A percentile compares a stretch with the other conserved stretches of the same genome.
phyloP scores from a whole-genome alignment of 2,113 vertebrate species.

The Cynoglossus semilaevis region DNA sequence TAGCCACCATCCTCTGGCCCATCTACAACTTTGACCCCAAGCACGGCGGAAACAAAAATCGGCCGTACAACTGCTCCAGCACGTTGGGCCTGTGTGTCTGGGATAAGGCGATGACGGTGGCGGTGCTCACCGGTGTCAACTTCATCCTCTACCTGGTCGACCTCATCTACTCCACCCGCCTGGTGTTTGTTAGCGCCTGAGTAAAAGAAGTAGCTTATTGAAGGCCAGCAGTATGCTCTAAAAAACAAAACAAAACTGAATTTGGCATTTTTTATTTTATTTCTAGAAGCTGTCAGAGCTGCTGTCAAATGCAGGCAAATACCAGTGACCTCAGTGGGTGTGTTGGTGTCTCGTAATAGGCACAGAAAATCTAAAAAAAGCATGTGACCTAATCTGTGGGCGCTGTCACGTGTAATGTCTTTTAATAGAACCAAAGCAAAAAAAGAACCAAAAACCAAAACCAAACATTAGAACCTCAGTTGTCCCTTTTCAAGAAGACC shows the following conservation, averaged over 20 bases:
- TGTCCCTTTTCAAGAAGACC: too few relatives aligned
- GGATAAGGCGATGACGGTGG: conserved; percentile 79
- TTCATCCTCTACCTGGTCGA: conserved; percentile 85
- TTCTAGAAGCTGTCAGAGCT: conserved; percentile 10
- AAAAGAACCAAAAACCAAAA: too few relatives aligned
- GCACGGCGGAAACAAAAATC: conserved; percentile 31
- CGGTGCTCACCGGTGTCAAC: conserved; percentile 82
- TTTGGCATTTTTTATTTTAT: conserved; percentile 20
- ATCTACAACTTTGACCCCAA: conserved; percentile 82
- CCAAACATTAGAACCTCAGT: too few relatives aligned
- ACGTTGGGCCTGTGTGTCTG: conserved; percentile 42
- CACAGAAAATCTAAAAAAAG: too few relatives aligned
- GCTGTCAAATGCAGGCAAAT: conserved; percentile 11
- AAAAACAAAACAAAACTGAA: conserved; percentile 41
- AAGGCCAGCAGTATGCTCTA: conserved; percentile 23
- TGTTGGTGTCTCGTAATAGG: too few relatives aligned
- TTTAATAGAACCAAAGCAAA: too few relatives aligned
- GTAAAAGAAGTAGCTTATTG: not conserved
- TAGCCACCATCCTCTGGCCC: conserved; percentile 85
- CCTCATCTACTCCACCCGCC: conserved; percentile 81
- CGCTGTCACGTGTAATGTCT: too few relatives aligned
- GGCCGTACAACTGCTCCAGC: conserved; percentile 13
- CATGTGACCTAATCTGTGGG: too few relatives aligned
- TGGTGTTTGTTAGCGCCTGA: conserved; percentile 82
- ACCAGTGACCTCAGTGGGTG: too few relatives aligned